Base-by-base conservation (phyloP, 2,113 vertebrate species). In the Ifrita kowaldi region DNA sequence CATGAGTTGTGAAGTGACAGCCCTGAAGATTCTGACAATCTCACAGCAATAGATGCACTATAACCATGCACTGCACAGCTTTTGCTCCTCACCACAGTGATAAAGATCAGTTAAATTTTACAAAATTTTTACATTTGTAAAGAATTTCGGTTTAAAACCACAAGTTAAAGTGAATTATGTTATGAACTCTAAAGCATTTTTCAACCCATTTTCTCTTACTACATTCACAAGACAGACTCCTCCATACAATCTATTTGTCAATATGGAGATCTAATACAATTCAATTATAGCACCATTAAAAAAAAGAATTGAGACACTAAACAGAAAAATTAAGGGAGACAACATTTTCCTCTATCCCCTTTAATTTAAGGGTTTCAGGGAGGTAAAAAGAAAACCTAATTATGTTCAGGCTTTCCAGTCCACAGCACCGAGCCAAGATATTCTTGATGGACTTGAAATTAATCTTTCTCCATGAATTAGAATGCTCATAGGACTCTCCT, bases 231-330 rank as follows among this genome's bases (percentile, higher is more conserved):
- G 50, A 41, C 74, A 56, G 62, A 90, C 82, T 90, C 67, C 91
- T 91, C 75, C 82, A 70, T 9, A 35, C n/a, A 39, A 62, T 39
- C 50, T 64, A 93, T 95, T 90, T 90, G 75, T 91, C 82, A 96
- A 90, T 89, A 94, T 21, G 33, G 39, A 94, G 44, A 56, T 46
- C 67, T 86, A 55, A 56, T 79, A 83, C 68, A 80, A 92, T 70
- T 91, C 44, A 84, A 67, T 93, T 91, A 81, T 3, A 74, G 79
- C 37, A 47, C 68, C 28, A 65, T 83, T 57, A 64, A 93, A 89
- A 60, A 15, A 64, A 87, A 65, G 60, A 93, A 92, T 19, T n/a
- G 50, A 75, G 53, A 85, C 46, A 49, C 37, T 82, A 49, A 89
- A 63, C 42, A 78, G 69, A 71, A 93, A 90, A 89, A 89, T 70